These are phyloP conservation scores for Nomada lathburiana DNA, from an alignment of 2,888 invertebrate genomes.

Conservation along the genomic window DNA sequence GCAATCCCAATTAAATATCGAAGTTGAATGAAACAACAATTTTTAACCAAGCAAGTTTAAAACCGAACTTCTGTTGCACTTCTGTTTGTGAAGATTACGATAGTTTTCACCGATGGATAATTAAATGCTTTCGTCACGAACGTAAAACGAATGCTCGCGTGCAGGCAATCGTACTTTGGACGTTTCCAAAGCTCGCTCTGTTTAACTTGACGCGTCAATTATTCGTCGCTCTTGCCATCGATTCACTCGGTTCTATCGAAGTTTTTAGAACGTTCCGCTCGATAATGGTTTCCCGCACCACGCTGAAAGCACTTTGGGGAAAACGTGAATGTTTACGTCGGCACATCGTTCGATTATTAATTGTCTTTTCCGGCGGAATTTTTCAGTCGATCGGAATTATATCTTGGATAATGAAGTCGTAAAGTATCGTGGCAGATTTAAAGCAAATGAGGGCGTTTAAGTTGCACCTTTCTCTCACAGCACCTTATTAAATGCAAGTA, in stretches of 20 bases:
- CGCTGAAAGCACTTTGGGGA: background rate
- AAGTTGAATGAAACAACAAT: no score
- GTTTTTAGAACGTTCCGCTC: slow-evolving; percentile 29
- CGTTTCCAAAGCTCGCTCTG: slow-evolving; percentile 31
- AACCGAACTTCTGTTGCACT: background rate
- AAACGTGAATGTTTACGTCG: slow-evolving; percentile 2
- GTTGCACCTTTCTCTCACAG: no score
- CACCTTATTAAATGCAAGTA: no score
- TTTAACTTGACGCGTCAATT: slow-evolving; percentile 49
- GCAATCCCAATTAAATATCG: no score
- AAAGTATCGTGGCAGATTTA: background rate
- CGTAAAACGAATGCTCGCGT: slow-evolving; percentile 30
- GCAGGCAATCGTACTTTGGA: slow-evolving; percentile 35
- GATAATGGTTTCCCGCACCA: slow-evolving; percentile 23
- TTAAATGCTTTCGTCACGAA: slow-evolving; percentile 25
- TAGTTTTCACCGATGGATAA: background rate
- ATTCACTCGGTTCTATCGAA: slow-evolving; percentile 19
- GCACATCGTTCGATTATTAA: slow-evolving; percentile 15
- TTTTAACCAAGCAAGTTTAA: no score
- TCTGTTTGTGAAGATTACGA: background rate
- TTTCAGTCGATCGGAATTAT: background rate
- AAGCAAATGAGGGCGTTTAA: no score
- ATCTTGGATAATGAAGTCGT: background rate
- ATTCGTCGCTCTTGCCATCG: slow-evolving; percentile 40
- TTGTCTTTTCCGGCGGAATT: background rate